Evolutionary conservation across 2,113 vertebrate species (phyloP).

Genomic region (Alectura lathami): DNA sequence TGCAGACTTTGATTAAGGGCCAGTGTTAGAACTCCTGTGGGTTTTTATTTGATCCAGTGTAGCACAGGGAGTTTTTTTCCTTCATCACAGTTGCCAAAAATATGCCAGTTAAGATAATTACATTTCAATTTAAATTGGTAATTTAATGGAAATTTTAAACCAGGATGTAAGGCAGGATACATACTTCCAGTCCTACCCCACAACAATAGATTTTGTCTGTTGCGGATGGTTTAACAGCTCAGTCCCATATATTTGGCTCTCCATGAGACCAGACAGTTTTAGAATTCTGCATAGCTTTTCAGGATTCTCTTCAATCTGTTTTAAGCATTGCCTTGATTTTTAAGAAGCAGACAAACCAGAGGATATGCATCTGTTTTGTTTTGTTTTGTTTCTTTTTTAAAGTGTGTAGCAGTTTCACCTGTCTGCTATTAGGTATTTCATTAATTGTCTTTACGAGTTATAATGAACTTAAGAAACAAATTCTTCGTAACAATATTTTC

Average conservation of each 20-base stretch:
- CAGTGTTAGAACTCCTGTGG: slow-evolving; percentile 76
- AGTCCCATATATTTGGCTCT: neutral
- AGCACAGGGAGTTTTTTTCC: slow-evolving; percentile 60
- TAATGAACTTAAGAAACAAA: slow-evolving; percentile 21
- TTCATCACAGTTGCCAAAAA: slow-evolving; percentile 75
- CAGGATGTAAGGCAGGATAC: slow-evolving; percentile 11
- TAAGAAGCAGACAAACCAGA: neutral
- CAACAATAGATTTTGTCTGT: slow-evolving; percentile 48
- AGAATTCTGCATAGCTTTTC: neutral
- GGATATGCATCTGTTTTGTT: neutral
- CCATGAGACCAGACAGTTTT: neutral
- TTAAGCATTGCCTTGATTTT: neutral
- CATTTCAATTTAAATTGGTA: slow-evolving; percentile 82
- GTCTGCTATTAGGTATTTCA: neutral
- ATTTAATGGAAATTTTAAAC: slow-evolving; percentile 77
- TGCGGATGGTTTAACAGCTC: neutral
- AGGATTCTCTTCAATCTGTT: neutral
- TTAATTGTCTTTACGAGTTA: neutral
- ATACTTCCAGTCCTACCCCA: slow-evolving; percentile 45
- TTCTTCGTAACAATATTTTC: slow-evolving; percentile 2
- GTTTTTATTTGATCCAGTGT: slow-evolving; percentile 72
- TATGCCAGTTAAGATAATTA: slow-evolving; percentile 80
- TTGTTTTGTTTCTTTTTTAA: neutral
- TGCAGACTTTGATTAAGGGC: slow-evolving; percentile 81
- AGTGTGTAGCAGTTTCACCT: neutral